Conservation (phyloP, 2,797 vertebrate species). For the Helostoma temminkii region DNA sequence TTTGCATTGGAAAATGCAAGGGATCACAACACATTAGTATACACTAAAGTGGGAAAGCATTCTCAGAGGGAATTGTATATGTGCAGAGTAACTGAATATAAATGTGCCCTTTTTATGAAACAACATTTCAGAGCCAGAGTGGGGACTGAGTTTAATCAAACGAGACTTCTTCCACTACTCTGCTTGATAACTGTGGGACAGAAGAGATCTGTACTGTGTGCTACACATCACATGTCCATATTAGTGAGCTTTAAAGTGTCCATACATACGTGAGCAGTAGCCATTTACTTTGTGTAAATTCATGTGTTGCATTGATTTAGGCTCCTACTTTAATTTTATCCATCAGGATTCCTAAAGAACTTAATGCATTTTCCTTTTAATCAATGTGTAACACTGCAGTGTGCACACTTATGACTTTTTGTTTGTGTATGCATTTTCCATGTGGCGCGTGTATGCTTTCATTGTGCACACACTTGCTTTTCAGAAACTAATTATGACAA, state of each 20-base stretch:
- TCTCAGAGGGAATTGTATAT: slow-evolving; percentile 40
- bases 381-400: slow-evolving; percentile 58
- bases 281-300: slow-evolving; percentile 73
- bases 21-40: slow-evolving; percentile 66
- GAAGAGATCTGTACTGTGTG: slow-evolving; percentile 46
- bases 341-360: slow-evolving; percentile 62
- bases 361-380: slow-evolving; percentile 67
- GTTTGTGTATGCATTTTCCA: neutral
- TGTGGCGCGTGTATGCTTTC: slow-evolving; percentile 9
- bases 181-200: slow-evolving; percentile 29
- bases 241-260: slow-evolving; percentile 51
- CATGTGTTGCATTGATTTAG: slow-evolving; percentile 72
- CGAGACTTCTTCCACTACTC: slow-evolving; percentile 32
- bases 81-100: slow-evolving; percentile 53
- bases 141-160: slow-evolving; percentile 61
- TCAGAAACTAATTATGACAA: slow-evolving; percentile 36
- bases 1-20: slow-evolving; percentile 66
- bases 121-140: slow-evolving; percentile 48
- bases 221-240: slow-evolving; percentile 34
- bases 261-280: slow-evolving; percentile 62
- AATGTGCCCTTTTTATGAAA: slow-evolving; percentile 59
- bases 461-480: slow-evolving; percentile 15
- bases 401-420: slow-evolving; percentile 4
- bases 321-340: slow-evolving; percentile 67
- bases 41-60: slow-evolving; percentile 36